Base-by-base conservation (phyloP, 2,888 invertebrate genomes). In the Mesorhabditis sp. region DNA sequence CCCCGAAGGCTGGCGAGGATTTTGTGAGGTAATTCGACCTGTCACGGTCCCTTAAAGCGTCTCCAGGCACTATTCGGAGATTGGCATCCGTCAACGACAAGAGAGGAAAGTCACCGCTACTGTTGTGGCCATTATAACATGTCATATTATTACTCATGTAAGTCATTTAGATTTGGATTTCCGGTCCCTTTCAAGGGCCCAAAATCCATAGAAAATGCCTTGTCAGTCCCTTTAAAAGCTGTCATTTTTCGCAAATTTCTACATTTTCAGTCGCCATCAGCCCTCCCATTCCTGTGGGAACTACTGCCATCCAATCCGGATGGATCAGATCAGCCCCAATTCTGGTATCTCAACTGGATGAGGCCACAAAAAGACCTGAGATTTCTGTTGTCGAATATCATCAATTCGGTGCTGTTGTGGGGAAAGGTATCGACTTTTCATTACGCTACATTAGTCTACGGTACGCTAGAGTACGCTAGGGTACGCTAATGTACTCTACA, bases 401-500 rank as follows among this genome's bases (percentile, higher is more conserved):
- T 50, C 58, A 50, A 50, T n/a, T 50, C 58, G 58, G 58, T 50
- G 7, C 58, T 50, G n/a, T n/a, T 50, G n/a, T 50, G 58, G 58
- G 58, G 58, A 50, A 50, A 50, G n/a, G 58, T 50, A n/a, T 2
- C 1, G 1, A 28, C 28, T 28, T 28, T 28, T 2, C 2, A 28
- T 28, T 28, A 28, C 28, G 28, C 2, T 28, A 28, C 28, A 2
- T 1, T 28, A 28, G n/a, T n/a, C n/a, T n/a, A n/a, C n/a, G n/a
- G 28, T 28, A 28, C 28, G 28, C 28, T 28, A 28, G 28, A 1
- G 28, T 28, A 28, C 28, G 28, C 28, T 28, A n/a, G n/a, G n/a
- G 28, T 28, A 28, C 28, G 28, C 28, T 28, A 28, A 2, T 28
- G 28, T 28, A 28, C 28, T 1, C 28, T 28, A 28, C 28, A 28